Base-by-base conservation (phyloP, 2,113 vertebrate species). In the Pogona vitticeps region DNA sequence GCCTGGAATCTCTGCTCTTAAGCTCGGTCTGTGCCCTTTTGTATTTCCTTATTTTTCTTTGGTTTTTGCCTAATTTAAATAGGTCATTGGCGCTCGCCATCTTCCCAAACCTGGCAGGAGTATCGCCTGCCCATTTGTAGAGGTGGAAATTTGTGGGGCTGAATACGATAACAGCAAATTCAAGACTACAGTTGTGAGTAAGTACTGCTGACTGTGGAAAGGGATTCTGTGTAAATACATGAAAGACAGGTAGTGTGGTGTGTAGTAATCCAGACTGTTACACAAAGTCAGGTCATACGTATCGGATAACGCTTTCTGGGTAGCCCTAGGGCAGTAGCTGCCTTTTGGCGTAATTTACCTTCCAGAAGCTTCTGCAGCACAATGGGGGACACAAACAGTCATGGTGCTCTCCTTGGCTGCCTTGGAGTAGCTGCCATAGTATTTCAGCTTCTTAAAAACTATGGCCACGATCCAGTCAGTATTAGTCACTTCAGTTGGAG, bases 81-180 rank as follows among this genome's bases (percentile, higher is more conserved):
- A 99, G 99, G 97, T 99, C 81, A 97, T 99, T 2, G 99, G 97
- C 56, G 99, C 98, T 84, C 95, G 99, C 65, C 99, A 99, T 91
- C 97, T 99, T 3, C 99, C 99, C 10, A 99, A 98, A 83, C 95
- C 91, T 0, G 97, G 98, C 5, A 97, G 99, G 79, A 98, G 98
- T 89, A 99, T 99, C 0, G 96, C 97, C 9, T 99, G 98, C 90
- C 99, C 99, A 6, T 99, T 99, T 83, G 98, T 99, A 58, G 99
- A 99, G 91, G 95, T 99, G 2, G 99, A 99, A 91, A 95, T 99
- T 83, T 99, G 97, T 40, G 99, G 98, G 52, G 91, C 95, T 0
- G 97, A 98, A 86, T 96, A 96, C 0, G 98, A 99, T 63, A 98
- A 97, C 88, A 97, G 88, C 91, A 99, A 98, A 95, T 98, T 97